Evolutionary conservation across 2,113 vertebrate species (phyloP).

Genomic region (Melanerpes formicivorus): DNA sequence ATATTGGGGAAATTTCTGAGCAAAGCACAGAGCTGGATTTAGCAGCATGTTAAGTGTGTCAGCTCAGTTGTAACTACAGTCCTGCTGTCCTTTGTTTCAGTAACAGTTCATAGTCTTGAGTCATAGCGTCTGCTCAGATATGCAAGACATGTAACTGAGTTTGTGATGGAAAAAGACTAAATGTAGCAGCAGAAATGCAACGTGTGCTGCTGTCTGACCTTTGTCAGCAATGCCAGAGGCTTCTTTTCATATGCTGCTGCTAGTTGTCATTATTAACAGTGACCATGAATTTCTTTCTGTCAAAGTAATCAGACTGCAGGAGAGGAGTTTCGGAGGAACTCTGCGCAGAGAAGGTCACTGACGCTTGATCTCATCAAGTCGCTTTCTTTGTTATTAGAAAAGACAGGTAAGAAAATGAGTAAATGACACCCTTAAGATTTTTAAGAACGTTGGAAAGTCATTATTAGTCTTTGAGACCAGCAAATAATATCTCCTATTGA

Average conservation of each 20-base stretch:
- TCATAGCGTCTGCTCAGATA: not conserved
- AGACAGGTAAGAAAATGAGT: not conserved
- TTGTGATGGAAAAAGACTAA: slow-evolving; percentile 9
- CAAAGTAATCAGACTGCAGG: slow-evolving; percentile 10
- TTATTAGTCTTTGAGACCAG: not conserved
- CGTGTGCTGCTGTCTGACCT: slow-evolving; percentile 22
- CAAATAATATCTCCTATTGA: slow-evolving; percentile 12
- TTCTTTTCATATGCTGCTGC: not conserved
- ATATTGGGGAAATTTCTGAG: not conserved
- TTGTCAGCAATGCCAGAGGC: slow-evolving; percentile 16
- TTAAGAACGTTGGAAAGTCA: not conserved
- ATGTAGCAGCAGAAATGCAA: not conserved
- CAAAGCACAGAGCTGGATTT: not conserved
- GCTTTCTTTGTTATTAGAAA: slow-evolving; percentile 40
- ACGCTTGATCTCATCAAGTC: not conserved
- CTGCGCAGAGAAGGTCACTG: not conserved
- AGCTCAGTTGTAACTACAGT: not conserved
- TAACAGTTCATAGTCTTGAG: not conserved
- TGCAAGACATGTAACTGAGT: not conserved
- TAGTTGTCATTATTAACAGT: slow-evolving; percentile 40
- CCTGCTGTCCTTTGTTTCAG: not conserved
- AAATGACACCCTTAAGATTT: slow-evolving; percentile 2
- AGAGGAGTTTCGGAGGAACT: slow-evolving; percentile 24
- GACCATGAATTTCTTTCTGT: slow-evolving; percentile 39
- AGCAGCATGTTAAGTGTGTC: not conserved